These are phyloP conservation scores for Cerceris ruficornis DNA, from an alignment of 2,888 invertebrate genomes.

Conservation along the genomic window DNA sequence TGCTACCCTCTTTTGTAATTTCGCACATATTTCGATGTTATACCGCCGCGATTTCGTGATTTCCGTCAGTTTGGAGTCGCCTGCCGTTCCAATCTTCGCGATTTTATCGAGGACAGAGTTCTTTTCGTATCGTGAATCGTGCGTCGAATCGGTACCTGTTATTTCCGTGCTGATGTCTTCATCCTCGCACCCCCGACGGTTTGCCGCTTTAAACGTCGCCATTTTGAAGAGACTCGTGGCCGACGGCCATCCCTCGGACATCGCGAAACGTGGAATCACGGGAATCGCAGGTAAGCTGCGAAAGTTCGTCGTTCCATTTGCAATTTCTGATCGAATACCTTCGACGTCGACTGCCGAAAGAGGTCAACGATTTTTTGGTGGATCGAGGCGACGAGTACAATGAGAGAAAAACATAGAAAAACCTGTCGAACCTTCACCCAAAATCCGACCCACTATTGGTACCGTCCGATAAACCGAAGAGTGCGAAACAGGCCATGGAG, in stretches of 20 bases:
- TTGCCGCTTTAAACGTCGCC: conserved; percentile 63
- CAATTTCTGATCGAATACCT: too few species aligned
- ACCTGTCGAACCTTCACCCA: not conserved
- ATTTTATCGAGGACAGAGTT: not conserved
- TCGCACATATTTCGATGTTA: not conserved
- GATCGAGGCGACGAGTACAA: too few species aligned
- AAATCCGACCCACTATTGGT: not conserved
- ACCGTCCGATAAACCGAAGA: not conserved
- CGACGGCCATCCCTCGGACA: conserved; percentile 41
- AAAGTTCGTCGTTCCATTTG: conserved; percentile 12
- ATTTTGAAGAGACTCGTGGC: conserved; percentile 66
- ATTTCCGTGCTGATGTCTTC: not conserved
- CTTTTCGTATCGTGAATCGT: not conserved
- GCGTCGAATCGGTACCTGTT: conserved; percentile 23
- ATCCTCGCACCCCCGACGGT: not conserved
- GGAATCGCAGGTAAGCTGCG: conserved; percentile 12
- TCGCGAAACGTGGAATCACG: conserved; percentile 20
- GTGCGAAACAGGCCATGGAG: not conserved
- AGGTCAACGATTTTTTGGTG: not conserved
- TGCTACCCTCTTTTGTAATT: not conserved
- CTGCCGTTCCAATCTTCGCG: not conserved
- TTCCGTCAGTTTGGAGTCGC: not conserved
- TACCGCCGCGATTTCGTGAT: not conserved
- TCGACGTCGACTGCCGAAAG: not conserved
- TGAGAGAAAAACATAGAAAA: not conserved